Base-by-base conservation (phyloP, 2,888 invertebrate genomes). In the Agrochola circellaris region DNA sequence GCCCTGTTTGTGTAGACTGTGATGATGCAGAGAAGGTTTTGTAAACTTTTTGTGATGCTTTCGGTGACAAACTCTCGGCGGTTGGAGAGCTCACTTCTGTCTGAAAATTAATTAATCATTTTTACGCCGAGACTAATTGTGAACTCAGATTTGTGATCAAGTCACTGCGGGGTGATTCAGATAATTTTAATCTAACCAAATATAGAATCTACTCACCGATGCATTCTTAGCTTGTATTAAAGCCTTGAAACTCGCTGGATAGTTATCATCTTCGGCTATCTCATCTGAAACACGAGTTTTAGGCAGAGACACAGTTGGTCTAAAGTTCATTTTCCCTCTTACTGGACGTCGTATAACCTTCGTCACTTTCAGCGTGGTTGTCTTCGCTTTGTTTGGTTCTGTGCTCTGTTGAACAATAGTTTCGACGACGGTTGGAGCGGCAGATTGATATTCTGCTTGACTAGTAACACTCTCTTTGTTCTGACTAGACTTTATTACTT, bases 181-280 rank as follows among this genome's bases (percentile, higher is more conserved):
- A 58, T 54, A 1, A 42, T 15, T 77, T 1, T 17, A 34, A 34
- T 45, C 17, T 23, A 34, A 34, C 9, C 48, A 34, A 56, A 75
- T 34, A 68, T 23, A 20, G 69, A 73, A 67, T 70, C 42, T 38
- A 79, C 96, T 93, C 91, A 97, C 97, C 92, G 95, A 94, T 89
- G 95, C 94, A 93, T 96, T 96, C 93, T 97, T 97, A 71, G 97
- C 97, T 93, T 97, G 97, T 69, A 98, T 94, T 73, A 97, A 92
- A n/a, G 97, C 97, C 90, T 97, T 98, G 90, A 97, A 98, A 89
- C 97, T 97, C 89, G 97, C 97, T 30, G 97, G 97, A 92, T 98
- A 98, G 89, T 98, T 98, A 90, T 97, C 97, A 85, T 97, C 97
- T 82, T 97, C 97, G 61, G 95, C 94, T 77, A 97, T 97, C 90